Conservation (phyloP, 1,140 invertebrate species). For the Magallana angulata region DNA sequence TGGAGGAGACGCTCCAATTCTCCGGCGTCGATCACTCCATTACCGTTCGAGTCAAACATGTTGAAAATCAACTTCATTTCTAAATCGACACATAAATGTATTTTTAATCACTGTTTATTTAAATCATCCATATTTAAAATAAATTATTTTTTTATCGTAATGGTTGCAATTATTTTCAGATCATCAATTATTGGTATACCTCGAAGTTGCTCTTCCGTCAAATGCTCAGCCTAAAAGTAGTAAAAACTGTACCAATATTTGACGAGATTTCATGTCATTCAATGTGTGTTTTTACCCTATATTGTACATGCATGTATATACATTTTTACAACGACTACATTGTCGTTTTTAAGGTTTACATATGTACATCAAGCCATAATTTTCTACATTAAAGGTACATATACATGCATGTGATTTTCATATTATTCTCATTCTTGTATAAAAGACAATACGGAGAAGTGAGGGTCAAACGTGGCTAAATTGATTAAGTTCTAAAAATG, state of each 20-base stretch:
- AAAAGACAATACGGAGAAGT: no score
- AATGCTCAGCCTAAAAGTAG: conserved; percentile 11
- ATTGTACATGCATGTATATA: no score
- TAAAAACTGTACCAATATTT: neutral
- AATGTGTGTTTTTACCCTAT: no score
- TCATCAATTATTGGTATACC: neutral
- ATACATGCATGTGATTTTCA: no score
- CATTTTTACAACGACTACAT: no score
- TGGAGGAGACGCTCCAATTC: neutral
- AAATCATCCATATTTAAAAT: neutral
- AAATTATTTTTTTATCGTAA: neutral
- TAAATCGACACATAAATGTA: neutral
- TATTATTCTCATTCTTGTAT: no score
- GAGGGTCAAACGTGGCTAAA: no score
- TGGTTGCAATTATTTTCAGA: neutral
- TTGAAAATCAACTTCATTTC: neutral
- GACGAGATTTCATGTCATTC: no score
- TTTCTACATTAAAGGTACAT: no score
- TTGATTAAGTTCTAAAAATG: no score
- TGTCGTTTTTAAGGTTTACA: no score
- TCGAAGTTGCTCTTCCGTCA: conserved; percentile 17
- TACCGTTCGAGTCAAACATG: conserved; percentile 3
- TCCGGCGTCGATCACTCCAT: neutral
- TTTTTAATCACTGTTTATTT: neutral
- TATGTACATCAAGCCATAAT: no score